phyloP scores from a whole-genome alignment of 2,888 invertebrate species.

The Augiades crinisus region DNA sequence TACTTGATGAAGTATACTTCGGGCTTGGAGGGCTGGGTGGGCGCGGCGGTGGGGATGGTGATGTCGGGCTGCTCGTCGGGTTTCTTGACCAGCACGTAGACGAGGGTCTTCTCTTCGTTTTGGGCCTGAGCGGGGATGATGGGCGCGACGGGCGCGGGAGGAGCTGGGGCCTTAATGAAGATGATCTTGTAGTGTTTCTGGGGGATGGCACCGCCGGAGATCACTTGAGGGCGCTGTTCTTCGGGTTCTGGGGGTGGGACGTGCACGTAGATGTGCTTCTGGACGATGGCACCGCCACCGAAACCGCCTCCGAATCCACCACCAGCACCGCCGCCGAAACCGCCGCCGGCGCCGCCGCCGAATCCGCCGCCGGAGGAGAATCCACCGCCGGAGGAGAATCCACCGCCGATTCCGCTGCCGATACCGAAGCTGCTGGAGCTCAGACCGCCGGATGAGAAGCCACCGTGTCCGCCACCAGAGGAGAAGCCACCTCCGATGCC shows the following conservation, averaged over 20 bases:
- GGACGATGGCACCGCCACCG: conserved; percentile 82
- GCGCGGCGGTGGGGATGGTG: conserved; percentile 86
- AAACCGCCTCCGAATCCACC: conserved; percentile 64
- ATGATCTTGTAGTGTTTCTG: conserved; percentile 93
- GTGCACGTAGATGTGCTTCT: conserved; percentile 92
- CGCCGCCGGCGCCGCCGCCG: conserved; percentile 44
- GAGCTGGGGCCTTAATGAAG: conserved; percentile 92
- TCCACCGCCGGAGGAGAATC: conserved; percentile 30
- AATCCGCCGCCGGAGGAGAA: conserved; percentile 44
- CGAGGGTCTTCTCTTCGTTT: conserved; percentile 90
- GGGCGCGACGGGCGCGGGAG: conserved; percentile 88
- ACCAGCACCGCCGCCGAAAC: conserved; percentile 44
- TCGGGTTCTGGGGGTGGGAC: conserved; percentile 91
- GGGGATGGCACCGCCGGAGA: conserved; percentile 83
- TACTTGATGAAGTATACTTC: conserved; percentile 93
- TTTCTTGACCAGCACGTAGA: conserved; percentile 91
- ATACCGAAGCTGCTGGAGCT: conserved; percentile 56
- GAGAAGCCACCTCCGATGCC: conserved; percentile 42
- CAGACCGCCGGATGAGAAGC: conserved; percentile 42
- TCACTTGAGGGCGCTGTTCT: conserved; percentile 84
- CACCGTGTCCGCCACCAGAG: conserved; percentile 50
- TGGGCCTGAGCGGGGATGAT: conserved; percentile 87
- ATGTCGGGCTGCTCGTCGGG: conserved; percentile 92
- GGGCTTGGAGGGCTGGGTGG: conserved; percentile 89
- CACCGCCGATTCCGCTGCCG: conserved; percentile 40